Evolutionary conservation across 2,113 vertebrate genomes (phyloP).

Genomic region (Clarias magur): DNA sequence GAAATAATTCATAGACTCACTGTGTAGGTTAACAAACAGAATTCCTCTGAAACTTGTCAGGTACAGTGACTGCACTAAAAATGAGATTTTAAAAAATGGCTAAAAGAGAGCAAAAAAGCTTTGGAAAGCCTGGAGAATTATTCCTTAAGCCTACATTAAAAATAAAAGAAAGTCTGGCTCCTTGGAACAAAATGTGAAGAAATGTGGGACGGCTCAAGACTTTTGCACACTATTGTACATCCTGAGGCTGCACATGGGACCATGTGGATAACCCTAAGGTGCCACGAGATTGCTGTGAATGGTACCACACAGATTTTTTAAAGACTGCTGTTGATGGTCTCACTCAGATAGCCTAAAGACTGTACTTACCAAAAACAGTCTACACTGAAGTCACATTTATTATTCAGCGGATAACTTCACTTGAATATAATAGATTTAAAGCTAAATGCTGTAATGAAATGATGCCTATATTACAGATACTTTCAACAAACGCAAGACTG

Average conservation of each 20-base stretch:
- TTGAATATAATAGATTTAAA: not conserved
- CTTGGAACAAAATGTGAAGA: too few species aligned
- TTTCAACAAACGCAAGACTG: not conserved
- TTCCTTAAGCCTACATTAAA: too few species aligned
- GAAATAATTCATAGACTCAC: too few species aligned
- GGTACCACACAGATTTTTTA: not conserved
- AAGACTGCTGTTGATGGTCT: not conserved
- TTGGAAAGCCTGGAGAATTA: too few species aligned
- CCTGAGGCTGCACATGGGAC: not conserved
- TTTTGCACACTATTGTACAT: too few species aligned
- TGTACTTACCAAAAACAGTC: not conserved
- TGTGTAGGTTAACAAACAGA: too few species aligned
- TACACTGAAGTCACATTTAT: not conserved
- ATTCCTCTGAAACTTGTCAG: too few species aligned
- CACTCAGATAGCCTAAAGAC: not conserved
- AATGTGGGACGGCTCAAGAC: too few species aligned
- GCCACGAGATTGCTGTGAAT: not conserved
- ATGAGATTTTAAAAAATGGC: too few species aligned
- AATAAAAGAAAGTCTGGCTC: too few species aligned
- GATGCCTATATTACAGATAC: not conserved
- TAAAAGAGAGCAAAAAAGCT: too few species aligned
- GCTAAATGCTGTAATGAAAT: not conserved
- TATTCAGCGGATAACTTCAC: not conserved
- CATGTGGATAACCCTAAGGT: not conserved
- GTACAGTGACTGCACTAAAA: too few species aligned